phyloP scores from a whole-genome alignment of 2,797 vertebrate genomes.

The Harpagifer antarcticus region DNA sequence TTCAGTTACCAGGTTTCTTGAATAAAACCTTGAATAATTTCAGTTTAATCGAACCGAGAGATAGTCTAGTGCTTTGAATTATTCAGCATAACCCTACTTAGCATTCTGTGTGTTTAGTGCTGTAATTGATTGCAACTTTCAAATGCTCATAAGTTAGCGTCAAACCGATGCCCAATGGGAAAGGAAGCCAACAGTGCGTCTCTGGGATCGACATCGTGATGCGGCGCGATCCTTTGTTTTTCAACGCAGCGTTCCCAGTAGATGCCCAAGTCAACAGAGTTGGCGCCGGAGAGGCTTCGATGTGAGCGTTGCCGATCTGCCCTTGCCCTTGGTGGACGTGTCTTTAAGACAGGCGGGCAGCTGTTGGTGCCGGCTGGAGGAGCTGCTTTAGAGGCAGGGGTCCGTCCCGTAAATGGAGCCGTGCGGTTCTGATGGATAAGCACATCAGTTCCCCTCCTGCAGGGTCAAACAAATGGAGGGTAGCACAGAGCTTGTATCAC shows the following conservation, averaged over 20 bases:
- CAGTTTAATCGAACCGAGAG: conserved; percentile 12
- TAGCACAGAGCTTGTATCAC: conserved; percentile 65
- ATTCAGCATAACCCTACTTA: conserved; percentile 28
- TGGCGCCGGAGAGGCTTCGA: conserved; percentile 48
- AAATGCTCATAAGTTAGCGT: conserved; percentile 57
- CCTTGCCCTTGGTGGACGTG: conserved; percentile 78
- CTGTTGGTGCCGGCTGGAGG: conserved; percentile 78
- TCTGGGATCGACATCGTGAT: conserved; percentile 58
- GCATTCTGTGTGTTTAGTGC: conserved; percentile 27
- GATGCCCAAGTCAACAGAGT: conserved; percentile 49
- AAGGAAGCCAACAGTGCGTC: conserved; percentile 50
- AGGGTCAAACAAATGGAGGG: conserved; percentile 83
- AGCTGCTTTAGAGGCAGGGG: conserved; percentile 79
- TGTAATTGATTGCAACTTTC: conserved; percentile 55
- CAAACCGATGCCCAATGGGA: conserved; percentile 49
- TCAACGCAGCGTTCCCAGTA: conserved; percentile 55
- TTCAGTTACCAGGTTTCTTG: neutral
- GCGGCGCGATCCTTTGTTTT: conserved; percentile 49
- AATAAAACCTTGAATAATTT: neutral
- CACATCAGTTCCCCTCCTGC: conserved; percentile 80
- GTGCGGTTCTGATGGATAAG: conserved; percentile 83
- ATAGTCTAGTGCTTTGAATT: conserved; percentile 31
- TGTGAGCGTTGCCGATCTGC: conserved; percentile 64
- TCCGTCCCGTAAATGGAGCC: conserved; percentile 79
- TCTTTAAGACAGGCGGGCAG: conserved; percentile 79